phyloP scores from a whole-genome alignment of 2,797 vertebrate genomes.

The Urosaurus nigricauda region DNA sequence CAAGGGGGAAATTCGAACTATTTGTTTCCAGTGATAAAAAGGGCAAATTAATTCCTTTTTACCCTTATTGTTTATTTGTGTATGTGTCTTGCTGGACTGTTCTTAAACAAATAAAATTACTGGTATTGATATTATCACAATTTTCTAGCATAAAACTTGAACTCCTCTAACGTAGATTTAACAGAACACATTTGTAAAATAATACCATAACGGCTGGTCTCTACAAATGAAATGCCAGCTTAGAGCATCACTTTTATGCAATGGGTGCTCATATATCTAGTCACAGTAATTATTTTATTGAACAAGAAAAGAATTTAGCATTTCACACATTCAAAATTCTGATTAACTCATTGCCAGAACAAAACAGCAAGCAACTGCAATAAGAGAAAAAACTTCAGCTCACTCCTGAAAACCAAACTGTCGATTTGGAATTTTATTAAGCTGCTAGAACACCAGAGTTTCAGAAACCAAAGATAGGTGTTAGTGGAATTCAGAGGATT shows the following conservation, averaged over 20 bases:
- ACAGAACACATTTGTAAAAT: background rate
- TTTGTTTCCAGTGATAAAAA: background rate
- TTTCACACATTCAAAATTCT: background rate
- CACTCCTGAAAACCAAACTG: background rate
- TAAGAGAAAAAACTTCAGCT: background rate
- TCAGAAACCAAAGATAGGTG: background rate
- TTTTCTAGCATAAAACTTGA: background rate
- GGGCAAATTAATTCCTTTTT: background rate
- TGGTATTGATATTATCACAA: background rate
- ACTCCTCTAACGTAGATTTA: background rate
- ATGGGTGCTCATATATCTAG: conserved; percentile 54
- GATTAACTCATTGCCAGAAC: background rate
- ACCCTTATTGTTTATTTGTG: background rate
- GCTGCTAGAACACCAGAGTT: background rate
- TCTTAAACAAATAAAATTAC: background rate
- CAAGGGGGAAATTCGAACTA: background rate
- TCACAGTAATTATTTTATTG: background rate
- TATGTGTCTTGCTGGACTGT: background rate
- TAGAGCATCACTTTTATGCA: conserved; percentile 22
- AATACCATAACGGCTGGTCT: background rate
- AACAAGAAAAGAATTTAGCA: background rate
- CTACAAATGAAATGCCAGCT: background rate
- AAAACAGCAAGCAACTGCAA: background rate
- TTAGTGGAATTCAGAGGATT: background rate
- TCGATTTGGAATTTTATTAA: conserved; percentile 4